Evolutionary conservation across 2,113 vertebrate species (phyloP), one percentile per base, ranked within the genome.

Genomic region (Petrocephalus microphthalmus): DNA sequence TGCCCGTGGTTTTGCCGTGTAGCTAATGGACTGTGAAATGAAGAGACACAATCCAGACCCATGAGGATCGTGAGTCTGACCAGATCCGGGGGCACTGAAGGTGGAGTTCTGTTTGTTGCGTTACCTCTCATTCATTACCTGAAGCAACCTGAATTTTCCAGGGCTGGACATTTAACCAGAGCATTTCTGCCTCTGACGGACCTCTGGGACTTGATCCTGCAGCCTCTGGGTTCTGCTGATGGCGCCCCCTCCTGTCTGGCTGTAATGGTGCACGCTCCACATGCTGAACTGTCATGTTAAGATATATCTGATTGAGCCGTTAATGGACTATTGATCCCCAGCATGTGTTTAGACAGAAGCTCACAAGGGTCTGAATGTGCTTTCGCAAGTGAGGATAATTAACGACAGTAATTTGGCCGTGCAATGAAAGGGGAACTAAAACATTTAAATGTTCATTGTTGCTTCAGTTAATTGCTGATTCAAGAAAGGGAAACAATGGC

Each of bases 11-110:
- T 29, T 78, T 29, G 49, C 22, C 17, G 10, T 67, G 7, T 29
- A 51, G 64, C 87, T 87, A 78, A 87, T 78, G 87, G 49, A 42
- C 71, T 56, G 67, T 87, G 67, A 87, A 78, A 81, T 19, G 64
- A 87, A 87, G 19, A 78, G 52, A 87, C 47, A 54, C n/a, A 22
- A 53, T 8, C 64, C 29, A 19, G n/a, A 17, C 17, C 7, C 5
- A 3, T 37, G n/a, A 54, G 64, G 87, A 49, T 37, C 49, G 29
- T 11, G 47, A 13, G 29, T 8, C 17, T 10, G 10, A 17, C 29
- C 6, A 29, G 71, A 29, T 37, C 15, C 4, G 53, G 67, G 57
- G 60, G 60, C n/a, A 25, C 29, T 7, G 67, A 74, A 37, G 67
- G 13, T 0, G 67, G 53, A 13, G 4, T 53, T 42, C 0, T 42